These are phyloP conservation scores for Nannobrachium achirus DNA, from an alignment of 2,113 vertebrate species.

Conservation along the genomic window DNA sequence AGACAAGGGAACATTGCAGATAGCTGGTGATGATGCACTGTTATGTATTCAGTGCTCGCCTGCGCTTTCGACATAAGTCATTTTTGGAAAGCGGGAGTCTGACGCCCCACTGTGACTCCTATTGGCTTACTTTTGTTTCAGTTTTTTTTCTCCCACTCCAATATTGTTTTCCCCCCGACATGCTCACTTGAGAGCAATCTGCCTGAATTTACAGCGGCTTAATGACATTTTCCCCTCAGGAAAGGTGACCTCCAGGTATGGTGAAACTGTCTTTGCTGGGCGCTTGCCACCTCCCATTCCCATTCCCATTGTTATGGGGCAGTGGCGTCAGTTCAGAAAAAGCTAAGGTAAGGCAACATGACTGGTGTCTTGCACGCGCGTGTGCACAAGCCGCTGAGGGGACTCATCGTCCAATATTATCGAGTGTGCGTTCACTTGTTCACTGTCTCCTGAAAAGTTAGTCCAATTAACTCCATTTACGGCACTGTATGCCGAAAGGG, in stretches of 20 bases:
- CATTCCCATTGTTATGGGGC: slow-evolving; percentile 25
- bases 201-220: slow-evolving; percentile 60
- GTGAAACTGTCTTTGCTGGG: slow-evolving; percentile 45
- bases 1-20: slow-evolving; percentile 19
- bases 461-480: too few species aligned
- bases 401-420: too few species aligned
- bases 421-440: too few species aligned
- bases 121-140: slow-evolving; percentile 66
- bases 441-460: background rate
- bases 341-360: too few species aligned
- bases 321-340: too few species aligned
- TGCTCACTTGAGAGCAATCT: slow-evolving; percentile 64
- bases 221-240: slow-evolving; percentile 54
- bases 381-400: background rate
- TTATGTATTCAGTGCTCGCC: slow-evolving; percentile 54
- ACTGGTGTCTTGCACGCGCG: too few species aligned
- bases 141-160: slow-evolving; percentile 55
- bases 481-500: too few species aligned
- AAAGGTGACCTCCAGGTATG: slow-evolving; percentile 71
- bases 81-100: slow-evolving; percentile 53
- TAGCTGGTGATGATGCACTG: slow-evolving; percentile 37
- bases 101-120: slow-evolving; percentile 56
- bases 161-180: slow-evolving; percentile 49
- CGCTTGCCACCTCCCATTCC: slow-evolving; percentile 17
- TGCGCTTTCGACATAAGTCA: slow-evolving; percentile 64